Evolutionary conservation across 2,888 invertebrate genomes (phyloP).

Genomic region (Drosophila multiciliata): DNA sequence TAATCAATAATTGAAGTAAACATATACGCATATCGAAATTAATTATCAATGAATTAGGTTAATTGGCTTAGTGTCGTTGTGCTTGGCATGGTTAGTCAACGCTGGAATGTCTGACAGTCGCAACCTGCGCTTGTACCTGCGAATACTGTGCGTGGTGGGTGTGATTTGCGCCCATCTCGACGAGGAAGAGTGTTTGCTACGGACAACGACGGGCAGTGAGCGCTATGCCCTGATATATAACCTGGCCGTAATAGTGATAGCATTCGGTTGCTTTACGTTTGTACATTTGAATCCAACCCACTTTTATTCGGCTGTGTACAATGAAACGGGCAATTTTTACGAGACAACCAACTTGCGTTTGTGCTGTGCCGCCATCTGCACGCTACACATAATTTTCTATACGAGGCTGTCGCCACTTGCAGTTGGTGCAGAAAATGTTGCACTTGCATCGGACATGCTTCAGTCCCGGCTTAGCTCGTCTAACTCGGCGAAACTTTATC

Average conservation of each 20-base stretch:
- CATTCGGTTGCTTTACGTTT: slow-evolving; percentile 25
- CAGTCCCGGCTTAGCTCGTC: slow-evolving; percentile 5
- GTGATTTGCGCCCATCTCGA: slow-evolving; percentile 53
- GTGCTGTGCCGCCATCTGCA: slow-evolving; percentile 41
- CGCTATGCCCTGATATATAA: slow-evolving; percentile 41
- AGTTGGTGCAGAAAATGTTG: slow-evolving; percentile 45
- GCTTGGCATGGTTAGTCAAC: slow-evolving; percentile 19
- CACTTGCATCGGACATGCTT: slow-evolving; percentile 37
- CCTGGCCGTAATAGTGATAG: not conserved
- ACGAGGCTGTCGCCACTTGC: slow-evolving; percentile 45
- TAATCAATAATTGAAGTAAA: slow-evolving; percentile 9
- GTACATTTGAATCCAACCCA: slow-evolving; percentile 26
- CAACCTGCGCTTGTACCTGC: slow-evolving; percentile 51
- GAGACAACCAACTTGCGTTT: slow-evolving; percentile 46
- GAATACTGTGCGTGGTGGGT: slow-evolving; percentile 46
- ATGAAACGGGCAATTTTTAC: slow-evolving; percentile 61
- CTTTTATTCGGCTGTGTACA: slow-evolving; percentile 41
- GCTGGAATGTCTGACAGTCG: slow-evolving; percentile 49
- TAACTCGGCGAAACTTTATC: slow-evolving; percentile 38
- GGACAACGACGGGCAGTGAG: slow-evolving; percentile 33
- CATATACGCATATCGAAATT: slow-evolving; percentile 6
- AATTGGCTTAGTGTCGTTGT: slow-evolving; percentile 5
- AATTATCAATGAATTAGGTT: slow-evolving; percentile 16
- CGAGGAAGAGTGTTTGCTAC: slow-evolving; percentile 31
- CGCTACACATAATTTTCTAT: slow-evolving; percentile 53